Evolutionary conservation across 2,888 invertebrate species (phyloP), one percentile per base, ranked within the genome.

Genomic region (Bursaphelenchus okinawaensis): DNA sequence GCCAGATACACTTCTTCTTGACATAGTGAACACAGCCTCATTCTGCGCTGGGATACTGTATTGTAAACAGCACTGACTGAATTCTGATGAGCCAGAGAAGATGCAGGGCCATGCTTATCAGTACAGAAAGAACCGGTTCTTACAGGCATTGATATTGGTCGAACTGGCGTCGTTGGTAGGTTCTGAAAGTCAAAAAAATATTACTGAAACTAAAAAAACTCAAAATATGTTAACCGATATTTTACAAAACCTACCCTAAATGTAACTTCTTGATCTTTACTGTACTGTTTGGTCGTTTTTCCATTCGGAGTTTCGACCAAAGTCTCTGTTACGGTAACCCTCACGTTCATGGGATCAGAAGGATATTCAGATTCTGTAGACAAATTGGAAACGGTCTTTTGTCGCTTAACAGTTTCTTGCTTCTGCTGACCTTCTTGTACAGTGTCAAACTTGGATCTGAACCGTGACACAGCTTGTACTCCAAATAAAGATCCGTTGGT

Each of bases 1-100:
- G 77, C 76, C 58, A 76, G 62, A 55, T 75, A 76, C 12, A 76
- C 76, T 16, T 74, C 72, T 61, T 66, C 59, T 50, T 68, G 62
- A 55, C 66, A 71, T 20, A 68, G 20, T 26, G 67, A 61, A 31
- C 70, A 71, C 16, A 54, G 55, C 51, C 61, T 58, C 27, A 23
- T 19, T 19, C 66, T 31, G 40, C 67, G 29, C 16, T 66, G 19
- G 29, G 28, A 58, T 20, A 71, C 63, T 29, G 28, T 64, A 6
- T 66, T 52, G 55, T 68, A 71, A 20, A 20, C 27, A 31, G 20
- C 62, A 40, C n/a, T 40, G 16, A 40, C 12, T 40, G 40, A 40
- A 40, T 40, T 40, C 40, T 40, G 40, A 40, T 40, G 40, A 16
- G 40, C 40, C 40, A 40, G 40, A 16, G 40, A 40, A 16, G 40